A percentile compares a stretch with the other conserved stretches of the same genome.
phyloP scores from a whole-genome alignment of 2,888 invertebrate genomes.

The Drosophila parthenogenetica region DNA sequence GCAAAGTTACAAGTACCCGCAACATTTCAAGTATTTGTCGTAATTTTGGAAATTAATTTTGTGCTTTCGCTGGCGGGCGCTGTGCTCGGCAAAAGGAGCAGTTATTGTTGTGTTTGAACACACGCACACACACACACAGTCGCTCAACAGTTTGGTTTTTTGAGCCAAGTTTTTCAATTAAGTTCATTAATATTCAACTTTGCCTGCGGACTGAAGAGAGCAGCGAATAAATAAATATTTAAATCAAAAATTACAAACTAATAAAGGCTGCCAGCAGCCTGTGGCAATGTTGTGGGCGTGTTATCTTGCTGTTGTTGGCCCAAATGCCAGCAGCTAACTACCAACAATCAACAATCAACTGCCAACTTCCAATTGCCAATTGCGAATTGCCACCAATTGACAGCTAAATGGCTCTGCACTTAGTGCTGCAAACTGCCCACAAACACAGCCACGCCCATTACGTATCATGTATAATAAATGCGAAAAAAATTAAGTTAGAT shows the following conservation, averaged over 20 bases:
- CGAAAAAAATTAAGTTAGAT: conserved; percentile 1
- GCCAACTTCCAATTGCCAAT: conserved; percentile 35
- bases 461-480: conserved; percentile 30
- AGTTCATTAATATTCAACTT: conserved; percentile 78
- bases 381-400: conserved; percentile 23
- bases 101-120: conserved; percentile 36
- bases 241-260: conserved; percentile 69
- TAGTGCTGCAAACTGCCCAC: conserved; percentile 21
- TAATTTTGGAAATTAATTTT: conserved; percentile 76
- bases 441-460: background rate
- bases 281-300: conserved; percentile 21
- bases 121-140: conserved; percentile 7
- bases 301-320: conserved; percentile 19
- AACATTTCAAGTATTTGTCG: conserved; percentile 68
- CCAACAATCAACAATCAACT: conserved; percentile 14
- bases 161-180: conserved; percentile 75
- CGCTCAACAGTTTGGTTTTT: conserved; percentile 37
- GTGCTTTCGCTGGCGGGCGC: conserved; percentile 27
- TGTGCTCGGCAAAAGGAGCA: conserved; percentile 31
- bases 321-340: conserved; percentile 29
- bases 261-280: conserved; percentile 54
- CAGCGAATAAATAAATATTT: conserved; percentile 71
- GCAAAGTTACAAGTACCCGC: conserved; percentile 43
- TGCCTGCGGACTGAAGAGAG: conserved; percentile 45
- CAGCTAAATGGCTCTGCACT: conserved; percentile 39